Conservation (phyloP, 2,797 vertebrate genomes). For the Catamblyrhynchus diadema region DNA sequence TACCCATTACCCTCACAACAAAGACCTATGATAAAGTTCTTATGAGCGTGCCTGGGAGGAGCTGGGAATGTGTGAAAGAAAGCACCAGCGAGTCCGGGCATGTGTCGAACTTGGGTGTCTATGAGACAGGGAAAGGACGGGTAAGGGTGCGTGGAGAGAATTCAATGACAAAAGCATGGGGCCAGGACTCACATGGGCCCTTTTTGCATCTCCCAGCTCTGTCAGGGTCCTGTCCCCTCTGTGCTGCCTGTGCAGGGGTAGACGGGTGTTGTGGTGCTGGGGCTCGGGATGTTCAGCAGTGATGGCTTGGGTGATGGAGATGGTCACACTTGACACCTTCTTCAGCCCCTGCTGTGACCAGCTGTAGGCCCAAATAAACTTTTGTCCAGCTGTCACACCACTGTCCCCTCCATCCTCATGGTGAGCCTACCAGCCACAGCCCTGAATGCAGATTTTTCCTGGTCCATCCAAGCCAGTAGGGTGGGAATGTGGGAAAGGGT, state of each 20-base stretch:
- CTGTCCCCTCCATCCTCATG: not conserved
- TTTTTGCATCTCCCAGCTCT: not conserved
- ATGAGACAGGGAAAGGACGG: not conserved
- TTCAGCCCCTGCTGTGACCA: not conserved
- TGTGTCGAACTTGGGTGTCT: constrained; percentile 24
- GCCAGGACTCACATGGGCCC: not conserved
- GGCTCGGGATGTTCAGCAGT: accelerated
- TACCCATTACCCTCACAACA: constrained; percentile 68
- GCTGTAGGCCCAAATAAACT: not conserved
- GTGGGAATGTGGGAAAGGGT: not conserved
- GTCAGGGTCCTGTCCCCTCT: not conserved
- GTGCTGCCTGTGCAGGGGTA: not conserved
- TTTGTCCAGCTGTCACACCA: not conserved
- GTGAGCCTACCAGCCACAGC: not conserved
- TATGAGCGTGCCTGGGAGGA: constrained; percentile 59
- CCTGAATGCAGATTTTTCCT: not conserved
- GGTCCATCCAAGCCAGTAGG: not conserved
- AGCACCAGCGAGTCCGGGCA: constrained; percentile 23
- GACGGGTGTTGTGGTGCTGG: not conserved
- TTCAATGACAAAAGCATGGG: not conserved
- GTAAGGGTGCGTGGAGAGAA: not conserved
- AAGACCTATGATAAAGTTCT: constrained; percentile 65
- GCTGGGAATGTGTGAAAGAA: constrained; percentile 56
- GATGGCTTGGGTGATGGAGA: not conserved
- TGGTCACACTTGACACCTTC: not conserved